Base-by-base conservation (phyloP, 1,140 invertebrate species). In the Campoletis sonorensis region DNA sequence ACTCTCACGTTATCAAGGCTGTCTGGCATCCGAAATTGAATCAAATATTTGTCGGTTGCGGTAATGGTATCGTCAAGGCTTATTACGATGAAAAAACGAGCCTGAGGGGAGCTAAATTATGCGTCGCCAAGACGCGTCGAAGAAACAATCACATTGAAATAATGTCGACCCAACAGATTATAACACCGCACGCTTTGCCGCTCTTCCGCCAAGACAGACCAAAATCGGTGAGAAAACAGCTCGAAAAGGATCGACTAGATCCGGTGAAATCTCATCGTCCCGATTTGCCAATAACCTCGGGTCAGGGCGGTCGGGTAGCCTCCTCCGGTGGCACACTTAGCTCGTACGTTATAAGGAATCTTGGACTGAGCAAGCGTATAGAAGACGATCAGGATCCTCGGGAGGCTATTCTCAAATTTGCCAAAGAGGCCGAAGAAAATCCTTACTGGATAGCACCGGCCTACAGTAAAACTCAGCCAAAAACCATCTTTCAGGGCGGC, bases 21-120 rank as follows among this genome's bases (percentile, higher is more conserved):
- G 88, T 97, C 1, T 99, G 99, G 99, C 99, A 99, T 93, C 97
- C 98, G 0, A 98, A 98, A 91, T 91, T 99, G 0, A 99, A 99
- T 91, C 99, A 99, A 88, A 96, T 99, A 81, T 97, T 99, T 81
- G 95, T 98, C 13, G 97, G 98, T 0, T 97, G 96, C 87, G 97
- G 97, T 4, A 97, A 99, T 92, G 99, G 99, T 0, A 93, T 94
- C 2, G 95, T 98, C 0, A 97, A 98, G 87, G 95, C 97, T 70
- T 98, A 95, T 86, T 99, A 99, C 86, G 98, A 99, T 90, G 94
- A 96, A 1, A 94, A 96, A 78, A 93, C 94, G 71, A 98, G 97
- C 90, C 92, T 97, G 51, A 93, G 98, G 54, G 98, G 98, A 3
- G 98, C 98, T 0, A 97, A 97, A 87, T 90, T 99, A 8, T 99